phyloP scores from a whole-genome alignment of 2,888 invertebrate genomes.

The Chydorus sphaericus region DNA sequence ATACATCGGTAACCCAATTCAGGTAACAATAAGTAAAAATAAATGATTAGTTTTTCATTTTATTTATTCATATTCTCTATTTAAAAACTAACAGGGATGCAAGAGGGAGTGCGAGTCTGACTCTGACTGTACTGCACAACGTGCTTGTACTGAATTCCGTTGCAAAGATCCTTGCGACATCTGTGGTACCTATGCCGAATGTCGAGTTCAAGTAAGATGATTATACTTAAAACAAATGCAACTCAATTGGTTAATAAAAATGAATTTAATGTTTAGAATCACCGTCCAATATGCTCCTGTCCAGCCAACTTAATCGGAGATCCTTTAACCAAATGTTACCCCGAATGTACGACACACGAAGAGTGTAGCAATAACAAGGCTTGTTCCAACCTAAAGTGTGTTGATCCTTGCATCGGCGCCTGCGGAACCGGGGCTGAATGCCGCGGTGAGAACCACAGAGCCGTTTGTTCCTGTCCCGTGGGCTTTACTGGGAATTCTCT shows the following conservation, averaged over 20 bases:
- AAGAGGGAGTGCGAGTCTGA: constrained; percentile 23
- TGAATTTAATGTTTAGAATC: constrained; percentile 14
- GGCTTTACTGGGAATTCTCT: constrained; percentile 82
- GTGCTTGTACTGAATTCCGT: constrained; percentile 54
- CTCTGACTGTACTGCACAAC: constrained; percentile 30
- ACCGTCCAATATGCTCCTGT: constrained; percentile 21
- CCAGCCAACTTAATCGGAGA: constrained; percentile 56
- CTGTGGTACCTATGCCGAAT: constrained; percentile 67
- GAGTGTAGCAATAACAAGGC: constrained; percentile 57
- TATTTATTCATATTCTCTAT: too few species aligned
- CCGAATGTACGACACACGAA: constrained; percentile 62
- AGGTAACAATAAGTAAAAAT: too few species aligned
- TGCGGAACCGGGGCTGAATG: constrained; percentile 65
- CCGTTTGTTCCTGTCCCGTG: constrained; percentile 43
- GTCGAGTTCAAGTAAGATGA: constrained; percentile 45
- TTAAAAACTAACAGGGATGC: too few species aligned
- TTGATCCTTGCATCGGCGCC: constrained; percentile 60
- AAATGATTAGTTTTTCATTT: too few species aligned
- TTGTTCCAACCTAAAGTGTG: constrained; percentile 65
- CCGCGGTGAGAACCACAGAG: constrained; percentile 57
- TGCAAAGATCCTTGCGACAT: constrained; percentile 53
- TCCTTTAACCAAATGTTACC: constrained; percentile 55
- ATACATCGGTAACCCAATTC: constrained; percentile 22
- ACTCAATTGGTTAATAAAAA: too few species aligned
- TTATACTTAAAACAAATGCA: constrained; percentile 23